Base-by-base conservation (phyloP, 1,140 invertebrate genomes). In the Rhyzopertha dominica region DNA sequence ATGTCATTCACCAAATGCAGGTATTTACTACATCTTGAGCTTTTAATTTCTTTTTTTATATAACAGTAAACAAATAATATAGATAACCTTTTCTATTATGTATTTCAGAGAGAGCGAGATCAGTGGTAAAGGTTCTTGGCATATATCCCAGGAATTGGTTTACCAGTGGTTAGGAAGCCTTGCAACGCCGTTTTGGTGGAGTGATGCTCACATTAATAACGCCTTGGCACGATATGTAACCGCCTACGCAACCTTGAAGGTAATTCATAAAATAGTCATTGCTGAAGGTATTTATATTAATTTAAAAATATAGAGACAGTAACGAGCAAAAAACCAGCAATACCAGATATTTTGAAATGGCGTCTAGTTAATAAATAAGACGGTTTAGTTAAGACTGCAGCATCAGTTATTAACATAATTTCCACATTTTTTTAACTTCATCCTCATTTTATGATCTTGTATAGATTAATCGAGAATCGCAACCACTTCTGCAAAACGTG, bases 151-250 rank as follows among this genome's bases (percentile, higher is more conserved):
- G 51, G 82, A 84, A 58, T 44, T 85, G 12, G 73, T 77, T 4
- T 83, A 84, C 61, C 82, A 85, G 54, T 89, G 85, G 85, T 68
- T 90, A 12, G 85, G 85, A 1, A 77, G 79, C 24, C 73, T 81
- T 29, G 74, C 80, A 3, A 84, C 84, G 0, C 83, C 84, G 0
- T 75, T 73, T 20, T 81, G 76, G 75, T 84, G 81, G 80, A 79
- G 71, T 23, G 81, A 84, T 47, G 78, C 78, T 1, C 76, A 80
- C 50, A 65, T 85, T 2, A 85, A 82, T 49, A 81, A 85, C 51
- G 83, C 82, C 1, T 61, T 88, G 1, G 81, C 82, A 5, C 78
- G 80, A 34, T 87, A 83, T 47, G 49, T 87, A n/a, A 81, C 84
- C 9, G 77, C 79, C 0, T 77, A 80, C 58, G 75, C 75, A 10